phyloP scores from a whole-genome alignment of 2,888 invertebrate species.

The Serrognathus titanus region DNA sequence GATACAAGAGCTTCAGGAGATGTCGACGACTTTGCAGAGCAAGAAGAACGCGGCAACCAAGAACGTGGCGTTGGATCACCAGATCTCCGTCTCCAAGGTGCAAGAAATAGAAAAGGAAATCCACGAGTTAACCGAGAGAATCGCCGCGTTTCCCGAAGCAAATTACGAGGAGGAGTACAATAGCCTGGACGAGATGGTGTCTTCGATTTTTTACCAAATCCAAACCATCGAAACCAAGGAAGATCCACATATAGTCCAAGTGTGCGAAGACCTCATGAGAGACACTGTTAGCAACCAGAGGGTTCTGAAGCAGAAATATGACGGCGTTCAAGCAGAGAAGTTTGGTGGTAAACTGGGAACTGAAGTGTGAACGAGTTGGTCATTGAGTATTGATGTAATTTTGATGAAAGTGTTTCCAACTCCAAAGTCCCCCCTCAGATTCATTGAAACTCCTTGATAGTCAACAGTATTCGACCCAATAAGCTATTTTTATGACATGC shows the following conservation, averaged over 20 bases:
- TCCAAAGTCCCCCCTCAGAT: too few species aligned
- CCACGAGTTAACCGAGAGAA: background rate
- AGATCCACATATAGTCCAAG: slow-evolving; percentile 2
- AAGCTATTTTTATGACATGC: too few species aligned
- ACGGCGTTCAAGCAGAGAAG: too few species aligned
- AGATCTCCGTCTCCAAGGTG: background rate
- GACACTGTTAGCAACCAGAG: background rate
- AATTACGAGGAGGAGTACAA: slow-evolving; percentile 4
- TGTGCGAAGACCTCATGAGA: slow-evolving; percentile 13
- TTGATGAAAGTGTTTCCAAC: too few species aligned
- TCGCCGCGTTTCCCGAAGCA: background rate
- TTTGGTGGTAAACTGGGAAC: too few species aligned
- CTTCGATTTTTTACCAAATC: slow-evolving; percentile 9
- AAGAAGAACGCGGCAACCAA: background rate
- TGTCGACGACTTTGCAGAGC: background rate
- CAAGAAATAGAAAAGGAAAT: background rate
- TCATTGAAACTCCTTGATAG: too few species aligned
- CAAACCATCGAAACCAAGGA: slow-evolving; percentile 8
- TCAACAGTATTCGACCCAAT: too few species aligned
- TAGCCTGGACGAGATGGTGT: slow-evolving; percentile 8
- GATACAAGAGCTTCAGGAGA: background rate
- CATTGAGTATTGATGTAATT: too few species aligned
- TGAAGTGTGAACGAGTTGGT: too few species aligned
- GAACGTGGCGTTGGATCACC: too few species aligned
- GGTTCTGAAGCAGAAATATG: too few species aligned